Base-by-base conservation (phyloP, 2,888 invertebrate genomes). In the Calliscelio sp. region DNA sequence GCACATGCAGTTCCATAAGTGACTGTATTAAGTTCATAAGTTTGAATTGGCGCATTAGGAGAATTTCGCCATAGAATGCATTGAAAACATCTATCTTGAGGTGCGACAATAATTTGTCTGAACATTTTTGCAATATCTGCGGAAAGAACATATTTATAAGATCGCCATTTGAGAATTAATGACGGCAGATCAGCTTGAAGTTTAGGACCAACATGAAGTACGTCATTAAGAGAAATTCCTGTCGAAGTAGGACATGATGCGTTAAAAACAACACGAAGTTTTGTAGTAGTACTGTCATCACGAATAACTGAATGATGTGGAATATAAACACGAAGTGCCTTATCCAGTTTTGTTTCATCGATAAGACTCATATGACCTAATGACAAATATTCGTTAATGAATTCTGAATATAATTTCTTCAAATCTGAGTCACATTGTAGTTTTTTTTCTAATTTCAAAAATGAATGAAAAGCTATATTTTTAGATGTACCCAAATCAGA, bases 111-210 rank as follows among this genome's bases (percentile, higher is more conserved):
- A 0, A 87, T 51, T 68, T 86, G 85, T 0, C 89, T 81, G 41
- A 88, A 91, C 89, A 90, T 91, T 73, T 90, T 89, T 1, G 61
- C 83, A 18, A 91, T 86, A 57, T 91, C 90, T 1, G 88, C 89
- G 8, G 86, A 86, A 7, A 86, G 16, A 0, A 78, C 86, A 28
- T 66, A 84, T 8, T 2, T 18, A 61, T 86, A 74, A 8, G 32
- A 46, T 0, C 85, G 46, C 32, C 16, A 46, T 25, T n/a, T 1
- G 11, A 25, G n/a, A 14, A 59, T 59, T 14, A 63, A 18, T 10
- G 38, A 24, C 8, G 16, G 22, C 0, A 71, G 51, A 7, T 80
- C 55, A 7, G 8, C 24, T 11, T 65, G 65, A 10, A 80, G 38
- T 20, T 78, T 78, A 11, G 68, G 57, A 20, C 77, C 51, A 7